Evolutionary conservation across 2,113 vertebrate species (phyloP), one percentile per base, ranked within the genome.

Genomic region (Papio anubis): DNA sequence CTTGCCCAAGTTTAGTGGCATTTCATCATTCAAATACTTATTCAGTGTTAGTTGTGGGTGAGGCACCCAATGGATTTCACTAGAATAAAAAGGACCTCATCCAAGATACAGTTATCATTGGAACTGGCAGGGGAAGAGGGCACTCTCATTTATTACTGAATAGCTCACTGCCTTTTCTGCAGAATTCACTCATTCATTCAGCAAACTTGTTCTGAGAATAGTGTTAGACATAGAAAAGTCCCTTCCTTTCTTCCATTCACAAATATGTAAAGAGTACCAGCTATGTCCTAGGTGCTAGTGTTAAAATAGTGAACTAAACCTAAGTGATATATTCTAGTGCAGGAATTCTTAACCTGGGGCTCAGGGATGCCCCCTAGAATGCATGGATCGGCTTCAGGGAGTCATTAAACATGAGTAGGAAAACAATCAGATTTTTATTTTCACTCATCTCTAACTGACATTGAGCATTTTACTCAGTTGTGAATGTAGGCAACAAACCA

Each of bases 251-350:
- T 45, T 13, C 27, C 52, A 55, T 55, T 35, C 21, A 82, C 18
- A 94, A 78, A 90, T 88, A 82, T n/a, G 35, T 64, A 59, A 84
- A 10, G 8, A 57, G 38, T 68, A 85, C 11, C 48, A 61, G 61
- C 20, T 64, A 25, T 43, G 11, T 38, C 55, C 43, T 40, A 55
- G 6, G 40, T 66, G 14, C 45, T 30, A 45, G 52, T 27, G 18
- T 86, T 92, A 87, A 97, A 84, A 86, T 50, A 25, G 12, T 86
- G 79, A 94, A 72, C 82, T 16, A 83, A 78, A 64, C 20, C 75
- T 82, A 48, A 82, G 1, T 82, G 50, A 61, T 50, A 38, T 23
- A 48, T 88, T 90, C 52, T 43, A 66, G 18, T 38, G 35, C 40
- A 93, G 68, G 35, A 94, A 92, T 92, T 93, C n/a, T 86, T 90